Conservation (phyloP, 1,140 invertebrate species). For the Geopemphigus sp. region DNA sequence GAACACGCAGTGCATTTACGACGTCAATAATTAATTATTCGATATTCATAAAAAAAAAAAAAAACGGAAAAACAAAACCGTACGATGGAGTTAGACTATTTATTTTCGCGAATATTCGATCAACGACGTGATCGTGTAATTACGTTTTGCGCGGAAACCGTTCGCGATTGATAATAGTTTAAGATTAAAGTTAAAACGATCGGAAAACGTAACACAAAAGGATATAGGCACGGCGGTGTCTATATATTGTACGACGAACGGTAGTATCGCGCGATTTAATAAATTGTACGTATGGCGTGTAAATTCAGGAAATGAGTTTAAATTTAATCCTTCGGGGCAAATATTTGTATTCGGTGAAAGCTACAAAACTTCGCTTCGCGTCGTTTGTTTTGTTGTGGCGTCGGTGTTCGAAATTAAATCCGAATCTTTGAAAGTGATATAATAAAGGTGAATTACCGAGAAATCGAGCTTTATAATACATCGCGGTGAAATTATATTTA, state of each 20-base stretch:
- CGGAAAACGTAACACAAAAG: too few species aligned
- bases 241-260: neutral
- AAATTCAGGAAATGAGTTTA: conserved; percentile 14
- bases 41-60: too few species aligned
- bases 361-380: conserved; percentile 25
- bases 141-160: too few species aligned
- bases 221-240: neutral
- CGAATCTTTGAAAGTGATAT: conserved; percentile 28
- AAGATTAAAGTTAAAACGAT: neutral
- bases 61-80: too few species aligned
- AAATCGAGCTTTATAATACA: neutral
- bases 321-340: conserved; percentile 22
- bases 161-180: neutral
- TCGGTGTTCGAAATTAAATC: conserved; percentile 28
- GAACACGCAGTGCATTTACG: neutral
- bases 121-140: too few species aligned
- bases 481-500: conserved; percentile 5
- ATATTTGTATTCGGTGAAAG: conserved; percentile 13
- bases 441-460: conserved; percentile 26
- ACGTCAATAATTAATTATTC: neutral
- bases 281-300: neutral
- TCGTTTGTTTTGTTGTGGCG: conserved; percentile 18
- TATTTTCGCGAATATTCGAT: too few species aligned
- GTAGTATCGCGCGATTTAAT: neutral
- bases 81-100: too few species aligned